Evolutionary conservation across 1,140 invertebrate genomes (phyloP).

Genomic region (Araneus ventricosus): DNA sequence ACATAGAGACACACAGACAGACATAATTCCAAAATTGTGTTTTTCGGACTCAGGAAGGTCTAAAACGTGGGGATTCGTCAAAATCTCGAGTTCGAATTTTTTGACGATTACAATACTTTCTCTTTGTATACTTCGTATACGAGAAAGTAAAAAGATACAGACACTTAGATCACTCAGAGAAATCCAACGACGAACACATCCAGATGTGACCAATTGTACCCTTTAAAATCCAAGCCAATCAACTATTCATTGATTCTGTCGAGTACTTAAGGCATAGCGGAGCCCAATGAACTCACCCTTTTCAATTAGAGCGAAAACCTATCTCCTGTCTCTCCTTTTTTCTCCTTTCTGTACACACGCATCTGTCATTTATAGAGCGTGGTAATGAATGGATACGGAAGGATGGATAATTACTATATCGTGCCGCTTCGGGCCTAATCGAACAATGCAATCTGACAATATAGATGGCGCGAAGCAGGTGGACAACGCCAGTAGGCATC

Average conservation of each 20-base stretch:
- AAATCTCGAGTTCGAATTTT: no score
- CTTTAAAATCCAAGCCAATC: not conserved
- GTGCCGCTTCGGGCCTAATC: not conserved
- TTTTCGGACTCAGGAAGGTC: no score
- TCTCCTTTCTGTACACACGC: not conserved
- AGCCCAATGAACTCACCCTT: not conserved
- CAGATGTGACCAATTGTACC: no score
- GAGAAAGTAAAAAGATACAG: no score
- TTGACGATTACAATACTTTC: no score
- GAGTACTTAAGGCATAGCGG: not conserved
- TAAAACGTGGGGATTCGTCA: no score
- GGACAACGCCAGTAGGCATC: not conserved
- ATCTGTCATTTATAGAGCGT: slow-evolving; percentile 38
- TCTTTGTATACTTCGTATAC: no score
- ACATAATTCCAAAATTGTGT: no score
- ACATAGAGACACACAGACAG: no score
- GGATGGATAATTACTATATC: not conserved
- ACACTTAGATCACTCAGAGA: no score
- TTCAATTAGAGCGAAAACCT: slow-evolving; percentile 24
- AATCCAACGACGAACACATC: no score
- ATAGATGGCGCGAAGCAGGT: not conserved
- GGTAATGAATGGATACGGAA: slow-evolving; percentile 6
- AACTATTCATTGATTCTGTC: not conserved
- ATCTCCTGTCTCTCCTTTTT: not conserved
- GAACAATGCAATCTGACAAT: not conserved